phyloP scores from a whole-genome alignment of 2,797 vertebrate species.

The Pachyuromys duprasi region DNA sequence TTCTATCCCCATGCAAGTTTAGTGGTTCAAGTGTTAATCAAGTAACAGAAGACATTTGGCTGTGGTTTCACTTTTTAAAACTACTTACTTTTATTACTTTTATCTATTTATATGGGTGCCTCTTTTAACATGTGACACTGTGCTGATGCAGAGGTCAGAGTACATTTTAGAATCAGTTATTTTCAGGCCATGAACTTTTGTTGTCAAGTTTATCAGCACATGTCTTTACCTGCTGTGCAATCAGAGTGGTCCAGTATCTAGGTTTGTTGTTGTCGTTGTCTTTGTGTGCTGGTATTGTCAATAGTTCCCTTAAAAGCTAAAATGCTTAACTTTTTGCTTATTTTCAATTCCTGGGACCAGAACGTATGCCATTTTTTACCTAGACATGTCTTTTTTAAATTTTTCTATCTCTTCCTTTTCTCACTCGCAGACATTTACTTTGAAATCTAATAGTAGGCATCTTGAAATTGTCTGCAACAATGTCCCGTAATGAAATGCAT shows the following conservation, averaged over 20 bases:
- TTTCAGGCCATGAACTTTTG: not conserved
- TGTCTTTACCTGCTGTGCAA: not conserved
- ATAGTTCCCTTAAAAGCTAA: not conserved
- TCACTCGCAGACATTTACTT: not conserved
- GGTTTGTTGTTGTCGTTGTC: not conserved
- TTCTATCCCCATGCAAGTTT: not conserved
- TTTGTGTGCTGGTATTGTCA: not conserved
- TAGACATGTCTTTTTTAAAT: not conserved
- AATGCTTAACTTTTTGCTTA: not conserved
- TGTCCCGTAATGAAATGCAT: not conserved
- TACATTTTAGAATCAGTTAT: not conserved
- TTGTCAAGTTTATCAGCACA: rapidly evolving
- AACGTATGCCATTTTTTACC: not conserved
- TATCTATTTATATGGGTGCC: not conserved
- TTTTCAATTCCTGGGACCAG: not conserved
- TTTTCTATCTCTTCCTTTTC: not conserved
- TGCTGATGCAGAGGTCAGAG: not conserved
- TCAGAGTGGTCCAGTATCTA: not conserved
- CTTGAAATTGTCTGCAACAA: not conserved
- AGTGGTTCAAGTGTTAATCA: not conserved
- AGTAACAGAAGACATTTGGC: not conserved
- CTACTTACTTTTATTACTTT: not conserved
- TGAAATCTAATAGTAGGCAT: not conserved
- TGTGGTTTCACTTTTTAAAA: not conserved
- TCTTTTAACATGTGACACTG: not conserved